Evolutionary conservation across 2,797 vertebrate genomes (phyloP).

Genomic region (Phrynocephalus forsythii): DNA sequence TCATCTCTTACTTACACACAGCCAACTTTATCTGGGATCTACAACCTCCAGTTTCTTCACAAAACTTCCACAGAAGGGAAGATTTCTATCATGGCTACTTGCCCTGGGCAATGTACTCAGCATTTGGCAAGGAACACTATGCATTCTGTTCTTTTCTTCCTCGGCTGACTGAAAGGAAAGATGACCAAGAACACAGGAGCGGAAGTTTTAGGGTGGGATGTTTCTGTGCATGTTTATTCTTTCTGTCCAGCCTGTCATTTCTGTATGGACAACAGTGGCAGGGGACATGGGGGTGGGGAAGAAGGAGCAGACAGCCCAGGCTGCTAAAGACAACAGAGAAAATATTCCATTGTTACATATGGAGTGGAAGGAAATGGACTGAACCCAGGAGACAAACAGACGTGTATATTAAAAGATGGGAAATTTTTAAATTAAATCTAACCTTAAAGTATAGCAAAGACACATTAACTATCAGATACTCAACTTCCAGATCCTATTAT

Average conservation of each 20-base stretch:
- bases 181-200: neutral
- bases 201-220: neutral
- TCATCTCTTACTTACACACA: neutral
- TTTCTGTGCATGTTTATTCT: neutral
- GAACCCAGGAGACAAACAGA: neutral
- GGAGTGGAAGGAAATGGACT: neutral
- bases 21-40: neutral
- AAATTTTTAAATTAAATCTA: neutral
- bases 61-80: constrained; percentile 16
- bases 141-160: constrained; percentile 3
- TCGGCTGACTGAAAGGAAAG: constrained; percentile 2
- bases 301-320: neutral
- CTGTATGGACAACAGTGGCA: neutral
- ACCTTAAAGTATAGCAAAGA: neutral
- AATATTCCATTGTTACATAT: neutral
- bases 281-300: neutral
- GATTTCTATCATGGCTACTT: constrained; percentile 10
- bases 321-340: neutral
- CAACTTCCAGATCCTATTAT: neutral
- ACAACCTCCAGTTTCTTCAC: neutral
- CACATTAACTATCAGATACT: neutral
- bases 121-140: neutral
- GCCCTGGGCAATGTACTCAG: neutral
- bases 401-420: neutral
- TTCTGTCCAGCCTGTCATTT: neutral